Conservation (phyloP, 2,113 vertebrate genomes). For the Atlantisia rogersi region DNA sequence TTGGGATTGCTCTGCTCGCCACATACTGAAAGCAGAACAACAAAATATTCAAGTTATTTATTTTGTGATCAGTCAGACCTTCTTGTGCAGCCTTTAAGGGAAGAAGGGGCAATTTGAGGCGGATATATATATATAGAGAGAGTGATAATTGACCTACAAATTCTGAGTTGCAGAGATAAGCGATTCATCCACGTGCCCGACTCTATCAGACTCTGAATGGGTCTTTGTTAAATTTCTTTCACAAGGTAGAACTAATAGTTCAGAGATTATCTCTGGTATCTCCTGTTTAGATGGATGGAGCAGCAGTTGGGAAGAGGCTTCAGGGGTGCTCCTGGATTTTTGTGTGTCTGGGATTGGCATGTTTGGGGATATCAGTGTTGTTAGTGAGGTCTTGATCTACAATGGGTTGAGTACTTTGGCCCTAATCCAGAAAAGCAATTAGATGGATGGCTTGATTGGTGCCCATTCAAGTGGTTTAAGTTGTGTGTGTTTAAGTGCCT, state of each 20-base stretch:
- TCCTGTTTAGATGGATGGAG: not conserved
- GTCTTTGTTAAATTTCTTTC: not conserved
- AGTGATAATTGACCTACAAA: not conserved
- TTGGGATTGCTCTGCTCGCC: not conserved
- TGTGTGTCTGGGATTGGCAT: not conserved
- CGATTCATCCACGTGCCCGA: not conserved
- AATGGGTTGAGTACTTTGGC: not conserved
- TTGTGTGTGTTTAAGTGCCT: not conserved
- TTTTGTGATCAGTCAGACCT: not conserved
- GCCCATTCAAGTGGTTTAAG: not conserved
- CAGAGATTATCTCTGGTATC: not conserved
- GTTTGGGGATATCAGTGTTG: not conserved
- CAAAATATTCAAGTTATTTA: not conserved
- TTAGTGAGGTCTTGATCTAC: not conserved
- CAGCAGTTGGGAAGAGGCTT: not conserved
- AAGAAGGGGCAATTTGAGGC: not conserved
- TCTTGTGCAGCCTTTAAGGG: not conserved
- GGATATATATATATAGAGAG: not conserved
- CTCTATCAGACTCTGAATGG: not conserved
- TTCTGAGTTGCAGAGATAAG: not conserved
- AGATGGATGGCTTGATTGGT: not conserved
- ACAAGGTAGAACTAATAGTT: not conserved
- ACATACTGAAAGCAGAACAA: not conserved
- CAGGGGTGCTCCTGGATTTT: not conserved
- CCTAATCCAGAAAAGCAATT: conserved; percentile 18